Evolutionary conservation across 2,113 vertebrate species (phyloP).

Genomic region (Microtus oregoni): DNA sequence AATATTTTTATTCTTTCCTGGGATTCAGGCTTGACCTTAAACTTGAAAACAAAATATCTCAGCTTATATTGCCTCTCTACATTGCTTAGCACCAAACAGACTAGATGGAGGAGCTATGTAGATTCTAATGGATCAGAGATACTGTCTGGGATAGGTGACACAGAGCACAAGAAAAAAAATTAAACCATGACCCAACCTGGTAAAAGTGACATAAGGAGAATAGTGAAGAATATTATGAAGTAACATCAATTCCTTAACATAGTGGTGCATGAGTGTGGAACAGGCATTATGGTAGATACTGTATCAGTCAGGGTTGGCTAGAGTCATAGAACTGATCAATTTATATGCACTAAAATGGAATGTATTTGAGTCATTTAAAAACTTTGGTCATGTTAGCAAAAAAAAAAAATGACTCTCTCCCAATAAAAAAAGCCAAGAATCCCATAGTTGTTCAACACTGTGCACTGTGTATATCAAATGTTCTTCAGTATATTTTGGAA

Average conservation of each 20-base stretch:
- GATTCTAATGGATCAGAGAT: background rate
- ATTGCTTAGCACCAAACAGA: background rate
- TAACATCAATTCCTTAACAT: background rate
- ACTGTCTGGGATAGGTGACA: background rate
- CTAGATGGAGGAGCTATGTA: too few relatives aligned
- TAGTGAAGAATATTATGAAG: background rate
- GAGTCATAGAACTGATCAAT: background rate
- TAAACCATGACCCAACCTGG: background rate
- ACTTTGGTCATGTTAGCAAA: background rate
- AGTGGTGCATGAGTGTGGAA: accelerated
- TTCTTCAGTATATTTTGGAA: background rate
- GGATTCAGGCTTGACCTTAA: background rate
- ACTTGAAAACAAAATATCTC: background rate
- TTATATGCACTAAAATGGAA: background rate
- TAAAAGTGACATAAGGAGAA: background rate
- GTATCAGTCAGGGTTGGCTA: background rate
- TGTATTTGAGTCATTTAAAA: background rate
- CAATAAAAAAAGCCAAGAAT: background rate
- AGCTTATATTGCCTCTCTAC: background rate
- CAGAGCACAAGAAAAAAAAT: background rate
- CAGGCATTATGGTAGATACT: background rate
- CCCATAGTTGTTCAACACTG: background rate
- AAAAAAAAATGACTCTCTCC: background rate
- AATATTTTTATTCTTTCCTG: background rate
- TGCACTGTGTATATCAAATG: too few relatives aligned